Evolutionary conservation across 2,888 invertebrate species (phyloP).

Genomic region (Megalurothrips usitatus): DNA sequence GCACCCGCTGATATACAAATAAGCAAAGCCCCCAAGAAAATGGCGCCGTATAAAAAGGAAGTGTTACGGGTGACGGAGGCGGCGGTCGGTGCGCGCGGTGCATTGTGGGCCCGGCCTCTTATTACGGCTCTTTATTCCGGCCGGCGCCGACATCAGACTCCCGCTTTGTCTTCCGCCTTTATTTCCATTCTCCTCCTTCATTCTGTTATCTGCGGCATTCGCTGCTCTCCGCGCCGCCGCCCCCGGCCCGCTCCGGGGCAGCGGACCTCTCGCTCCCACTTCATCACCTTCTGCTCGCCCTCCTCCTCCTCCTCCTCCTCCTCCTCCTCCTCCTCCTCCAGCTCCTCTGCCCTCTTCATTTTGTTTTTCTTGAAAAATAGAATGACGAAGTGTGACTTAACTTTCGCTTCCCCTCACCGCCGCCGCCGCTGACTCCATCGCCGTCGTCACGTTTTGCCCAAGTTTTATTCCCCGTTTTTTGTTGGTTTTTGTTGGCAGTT

Average conservation of each 20-base stretch:
- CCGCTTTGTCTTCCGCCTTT: conserved; percentile 4
- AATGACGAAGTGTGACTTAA: no score
- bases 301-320: background rate
- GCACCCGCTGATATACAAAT: conserved; percentile 14
- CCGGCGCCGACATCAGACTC: background rate
- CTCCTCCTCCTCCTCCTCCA: background rate
- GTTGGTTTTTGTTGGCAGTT: background rate
- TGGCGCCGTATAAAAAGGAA: background rate
- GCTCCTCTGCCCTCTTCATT: background rate
- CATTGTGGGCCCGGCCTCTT: background rate
- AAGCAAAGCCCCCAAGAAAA: background rate
- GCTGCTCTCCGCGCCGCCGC: background rate
- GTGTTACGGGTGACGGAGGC: conserved; percentile 13
- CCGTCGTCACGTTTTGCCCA: background rate
- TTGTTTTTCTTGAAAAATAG: background rate
- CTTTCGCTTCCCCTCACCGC: background rate
- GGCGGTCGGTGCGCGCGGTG: no score
- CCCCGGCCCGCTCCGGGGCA: background rate
- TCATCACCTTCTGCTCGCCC: background rate
- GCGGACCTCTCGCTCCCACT: background rate
- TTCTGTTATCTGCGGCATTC: background rate
- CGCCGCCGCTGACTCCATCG: no score
- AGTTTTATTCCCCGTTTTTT: background rate
- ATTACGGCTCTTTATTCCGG: background rate
- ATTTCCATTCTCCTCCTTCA: background rate